These are phyloP conservation scores for Chlamydotis undulata DNA, from an alignment of 2,113 vertebrate species.

Conservation along the genomic window DNA sequence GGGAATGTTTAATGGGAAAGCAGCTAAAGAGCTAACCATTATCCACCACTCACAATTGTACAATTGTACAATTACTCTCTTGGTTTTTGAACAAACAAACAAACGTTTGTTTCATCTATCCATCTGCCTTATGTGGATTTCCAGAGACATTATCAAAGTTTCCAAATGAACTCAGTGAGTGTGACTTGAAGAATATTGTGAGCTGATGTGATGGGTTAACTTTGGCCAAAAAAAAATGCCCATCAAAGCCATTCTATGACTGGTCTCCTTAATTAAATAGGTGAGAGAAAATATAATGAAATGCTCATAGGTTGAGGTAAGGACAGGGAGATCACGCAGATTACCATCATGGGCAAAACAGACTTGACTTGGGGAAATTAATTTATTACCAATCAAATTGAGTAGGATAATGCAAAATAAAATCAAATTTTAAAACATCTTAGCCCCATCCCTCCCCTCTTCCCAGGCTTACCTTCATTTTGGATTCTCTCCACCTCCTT, in stretches of 20 bases:
- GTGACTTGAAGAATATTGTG: neutral
- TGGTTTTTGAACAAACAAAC: too few relatives aligned
- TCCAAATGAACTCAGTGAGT: neutral
- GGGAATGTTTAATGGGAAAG: neutral
- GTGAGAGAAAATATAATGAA: neutral
- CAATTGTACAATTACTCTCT: neutral
- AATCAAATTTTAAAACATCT: neutral
- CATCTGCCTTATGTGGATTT: neutral
- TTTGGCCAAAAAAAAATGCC: neutral
- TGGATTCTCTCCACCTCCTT: neutral
- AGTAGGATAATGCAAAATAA: neutral
- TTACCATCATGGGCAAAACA: neutral
- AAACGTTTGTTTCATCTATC: neutral
- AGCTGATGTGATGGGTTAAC: neutral
- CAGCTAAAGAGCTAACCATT: neutral
- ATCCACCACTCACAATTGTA: neutral
- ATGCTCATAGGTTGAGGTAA: accelerated
- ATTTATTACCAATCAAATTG: neutral
- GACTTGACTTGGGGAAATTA: neutral
- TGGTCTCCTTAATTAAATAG: neutral
- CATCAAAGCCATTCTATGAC: neutral
- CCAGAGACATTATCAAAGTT: neutral
- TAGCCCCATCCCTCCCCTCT: neutral
- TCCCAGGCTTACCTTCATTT: too few relatives aligned
- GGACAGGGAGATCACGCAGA: too few relatives aligned